Conservation (phyloP, 35 echinoderm and acorn worm species). For the Apostichopus parvimensis region DNA sequence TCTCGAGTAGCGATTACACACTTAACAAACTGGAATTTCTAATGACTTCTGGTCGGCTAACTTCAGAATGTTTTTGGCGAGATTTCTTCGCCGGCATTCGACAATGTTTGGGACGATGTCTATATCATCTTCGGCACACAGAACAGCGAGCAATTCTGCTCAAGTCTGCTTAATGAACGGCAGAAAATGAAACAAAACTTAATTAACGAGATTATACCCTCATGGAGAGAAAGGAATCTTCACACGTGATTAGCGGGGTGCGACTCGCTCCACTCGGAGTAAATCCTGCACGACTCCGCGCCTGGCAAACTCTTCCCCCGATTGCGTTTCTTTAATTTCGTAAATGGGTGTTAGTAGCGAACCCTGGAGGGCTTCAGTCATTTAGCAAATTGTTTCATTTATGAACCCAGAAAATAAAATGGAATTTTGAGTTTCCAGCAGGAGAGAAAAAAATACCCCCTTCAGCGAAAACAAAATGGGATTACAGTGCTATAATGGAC, state of each 20-base stretch:
- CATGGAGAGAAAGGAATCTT: conserved; percentile 50
- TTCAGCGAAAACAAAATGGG: conserved; percentile 42
- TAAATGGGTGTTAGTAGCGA: conserved; percentile 59
- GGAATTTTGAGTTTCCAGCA: conserved; percentile 27
- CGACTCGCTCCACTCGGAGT: conserved; percentile 18
- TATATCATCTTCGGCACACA: no score
- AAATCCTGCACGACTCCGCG: conserved; percentile 14
- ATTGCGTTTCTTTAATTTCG: conserved; percentile 60
- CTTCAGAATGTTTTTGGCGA: no score
- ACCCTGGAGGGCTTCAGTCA: conserved; percentile 57
- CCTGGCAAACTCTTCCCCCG: conserved; percentile 10
- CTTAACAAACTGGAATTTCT: no score
- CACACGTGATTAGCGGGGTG: conserved; percentile 51
- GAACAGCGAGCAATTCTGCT: no score
- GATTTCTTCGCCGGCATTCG: no score
- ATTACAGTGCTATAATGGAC: conserved; percentile 54
- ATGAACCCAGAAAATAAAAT: conserved; percentile 51
- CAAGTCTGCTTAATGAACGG: conserved; percentile 31
- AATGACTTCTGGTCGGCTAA: no score
- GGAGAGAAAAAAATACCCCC: conserved; percentile 40
- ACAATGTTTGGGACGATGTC: no score
- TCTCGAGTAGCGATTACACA: no score
- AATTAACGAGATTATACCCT: conserved; percentile 61
- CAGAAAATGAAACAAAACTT: conserved; percentile 56
- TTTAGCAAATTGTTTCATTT: conserved; percentile 66